phyloP scores from a whole-genome alignment of 2,888 invertebrate genomes.

The Dynastes tityus region DNA sequence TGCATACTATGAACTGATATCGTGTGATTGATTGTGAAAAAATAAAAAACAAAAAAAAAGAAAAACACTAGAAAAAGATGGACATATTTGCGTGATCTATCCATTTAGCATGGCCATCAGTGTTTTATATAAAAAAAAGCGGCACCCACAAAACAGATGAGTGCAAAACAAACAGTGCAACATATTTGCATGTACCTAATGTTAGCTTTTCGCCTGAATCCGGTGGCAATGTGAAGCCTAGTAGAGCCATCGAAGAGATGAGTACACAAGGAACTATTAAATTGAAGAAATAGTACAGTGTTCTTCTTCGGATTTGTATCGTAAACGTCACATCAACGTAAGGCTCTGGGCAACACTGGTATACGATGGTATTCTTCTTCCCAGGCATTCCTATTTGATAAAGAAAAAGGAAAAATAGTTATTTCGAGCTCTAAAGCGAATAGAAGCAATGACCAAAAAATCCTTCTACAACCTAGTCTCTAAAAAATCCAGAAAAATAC shows the following conservation, averaged over 20 bases:
- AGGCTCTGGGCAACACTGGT: slow-evolving; percentile 95
- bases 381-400: slow-evolving; percentile 89
- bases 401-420: background rate
- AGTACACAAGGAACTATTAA: slow-evolving; percentile 99
- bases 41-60: slow-evolving; percentile 19
- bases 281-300: slow-evolving; percentile 99
- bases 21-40: slow-evolving; percentile 55
- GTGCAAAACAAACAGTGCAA: slow-evolving; percentile 62
- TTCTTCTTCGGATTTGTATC: slow-evolving; percentile 95
- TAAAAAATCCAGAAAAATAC: too few species aligned
- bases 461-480: too few species aligned
- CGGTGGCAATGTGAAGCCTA: slow-evolving; percentile 98
- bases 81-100: slow-evolving; percentile 60
- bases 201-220: slow-evolving; percentile 98
- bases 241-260: slow-evolving; percentile 98
- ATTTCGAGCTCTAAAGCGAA: background rate
- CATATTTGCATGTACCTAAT: slow-evolving; percentile 79
- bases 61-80: slow-evolving; percentile 54
- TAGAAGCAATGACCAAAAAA: background rate
- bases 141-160: slow-evolving; percentile 64
- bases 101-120: slow-evolving; percentile 59
- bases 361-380: slow-evolving; percentile 90
- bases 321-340: slow-evolving; percentile 97
- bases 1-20: slow-evolving; percentile 44
- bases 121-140: slow-evolving; percentile 62